Conservation (phyloP, 1,140 invertebrate genomes). For the Procambarus virginalis region DNA sequence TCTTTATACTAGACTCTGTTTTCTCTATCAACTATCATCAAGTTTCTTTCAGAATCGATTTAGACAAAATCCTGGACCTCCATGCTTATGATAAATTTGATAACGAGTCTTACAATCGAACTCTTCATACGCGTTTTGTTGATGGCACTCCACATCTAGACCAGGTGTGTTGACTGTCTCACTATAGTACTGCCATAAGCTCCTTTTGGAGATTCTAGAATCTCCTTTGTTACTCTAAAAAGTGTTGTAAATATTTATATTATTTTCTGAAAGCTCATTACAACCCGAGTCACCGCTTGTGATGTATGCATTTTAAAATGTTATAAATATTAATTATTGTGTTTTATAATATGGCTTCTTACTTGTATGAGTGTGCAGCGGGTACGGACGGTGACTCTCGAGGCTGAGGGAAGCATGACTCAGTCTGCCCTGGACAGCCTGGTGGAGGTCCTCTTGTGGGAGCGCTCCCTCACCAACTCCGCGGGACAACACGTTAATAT, state of each 20-base stretch:
- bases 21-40: not conserved
- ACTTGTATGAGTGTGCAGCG: constrained; percentile 36
- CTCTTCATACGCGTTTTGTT: constrained; percentile 32
- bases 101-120: constrained; percentile 18
- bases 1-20: too few species aligned
- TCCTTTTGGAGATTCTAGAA: too few species aligned
- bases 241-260: too few species aligned
- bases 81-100: constrained; percentile 67
- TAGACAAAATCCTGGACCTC: constrained; percentile 67
- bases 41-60: constrained; percentile 47
- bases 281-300: too few species aligned
- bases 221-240: too few species aligned
- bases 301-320: too few species aligned
- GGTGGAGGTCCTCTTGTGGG: constrained; percentile 67
- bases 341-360: too few species aligned
- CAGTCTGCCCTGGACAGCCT: constrained; percentile 53
- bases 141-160: constrained; percentile 57
- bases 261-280: too few species aligned
- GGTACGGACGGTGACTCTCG: constrained; percentile 64
- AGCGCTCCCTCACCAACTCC: constrained; percentile 44
- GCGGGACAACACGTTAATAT: constrained; percentile 31
- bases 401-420: constrained; percentile 63
- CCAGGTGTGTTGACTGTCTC: constrained; percentile 33
- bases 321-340: too few species aligned
- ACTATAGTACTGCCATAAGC: too few species aligned